Percentiles rank a stretch among this genome's conserved stretches.
These are phyloP conservation scores for Andrena fulva DNA, from an alignment of 2,888 invertebrate genomes.

Conservation along the genomic window DNA sequence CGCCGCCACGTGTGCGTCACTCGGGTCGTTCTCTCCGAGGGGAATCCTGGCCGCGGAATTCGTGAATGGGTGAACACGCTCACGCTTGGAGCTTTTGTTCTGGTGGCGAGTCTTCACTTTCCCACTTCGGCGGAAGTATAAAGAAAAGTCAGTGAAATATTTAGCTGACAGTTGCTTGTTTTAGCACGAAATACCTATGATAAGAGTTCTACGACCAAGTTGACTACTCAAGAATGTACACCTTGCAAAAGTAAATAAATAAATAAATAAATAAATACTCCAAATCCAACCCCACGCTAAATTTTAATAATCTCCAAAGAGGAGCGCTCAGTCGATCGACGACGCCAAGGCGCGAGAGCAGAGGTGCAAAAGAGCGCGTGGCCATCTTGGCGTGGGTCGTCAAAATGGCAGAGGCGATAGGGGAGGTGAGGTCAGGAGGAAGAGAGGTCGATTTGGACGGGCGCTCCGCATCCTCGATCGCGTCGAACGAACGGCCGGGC, in stretches of 20 bases:
- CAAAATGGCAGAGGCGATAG: constrained; percentile 48
- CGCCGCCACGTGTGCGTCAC: constrained; percentile 43
- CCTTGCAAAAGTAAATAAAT: too few relatives aligned
- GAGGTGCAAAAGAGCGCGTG: constrained; percentile 24
- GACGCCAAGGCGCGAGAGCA: too few relatives aligned
- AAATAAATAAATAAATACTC: too few relatives aligned
- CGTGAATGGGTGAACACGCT: constrained; percentile 43
- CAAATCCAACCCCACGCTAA: too few relatives aligned
- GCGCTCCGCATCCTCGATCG: constrained; percentile 74
- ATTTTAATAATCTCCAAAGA: background rate
- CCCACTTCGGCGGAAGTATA: too few relatives aligned
- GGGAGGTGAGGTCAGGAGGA: constrained; percentile 39
- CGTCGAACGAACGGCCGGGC: constrained; percentile 54
- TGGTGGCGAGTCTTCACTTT: constrained; percentile 10
- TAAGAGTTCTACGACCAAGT: too few relatives aligned
- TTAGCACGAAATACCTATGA: too few relatives aligned
- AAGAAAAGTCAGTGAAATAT: too few relatives aligned
- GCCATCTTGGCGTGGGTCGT: constrained; percentile 50
- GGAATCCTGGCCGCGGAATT: constrained; percentile 26
- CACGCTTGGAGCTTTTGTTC: constrained; percentile 15
- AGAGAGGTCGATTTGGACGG: constrained; percentile 66
- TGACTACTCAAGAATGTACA: too few relatives aligned
- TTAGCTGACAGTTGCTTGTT: too few relatives aligned
- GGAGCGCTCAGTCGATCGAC: background rate
- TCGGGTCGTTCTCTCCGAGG: background rate